Evolutionary conservation across 2,797 vertebrate genomes (phyloP), one percentile per base, ranked within the genome.

Genomic region (Ctenosaura bakeri): DNA sequence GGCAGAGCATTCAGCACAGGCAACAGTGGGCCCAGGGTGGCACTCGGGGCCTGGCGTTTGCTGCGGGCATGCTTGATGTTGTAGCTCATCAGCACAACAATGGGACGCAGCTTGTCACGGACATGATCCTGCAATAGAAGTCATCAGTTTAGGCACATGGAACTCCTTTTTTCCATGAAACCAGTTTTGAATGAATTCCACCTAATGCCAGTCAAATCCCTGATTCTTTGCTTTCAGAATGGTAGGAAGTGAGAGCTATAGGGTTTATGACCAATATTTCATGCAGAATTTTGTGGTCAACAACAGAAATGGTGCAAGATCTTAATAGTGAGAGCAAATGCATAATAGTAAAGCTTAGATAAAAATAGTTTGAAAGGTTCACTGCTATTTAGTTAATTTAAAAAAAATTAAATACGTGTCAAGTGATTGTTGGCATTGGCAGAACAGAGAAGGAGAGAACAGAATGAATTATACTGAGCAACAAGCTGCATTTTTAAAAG

Each of bases 31-130:
- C 97, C 97, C 92, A 98, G 95, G 24, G 93, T 89, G n/a, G 97
- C 95, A 80, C 94, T 93, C 20, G 92, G 95, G 6, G 92, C 96
- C 94, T 97, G 98, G 80, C 97, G 96, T 24, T 83, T 94, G 8
- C 96, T 96, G 0, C 97, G 97, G 10, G 97, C 96, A 1, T 95
- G 94, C 92, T 97, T 97, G 95, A 99, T 98, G 0, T 95, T 97
- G 26, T 99, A 98, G 12, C 97, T 98, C 79, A 99, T 95, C 0
- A 96, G 96, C 95, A 99, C 93, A 0, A 97, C 95, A 86, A 99
- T 98, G 89, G 98, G 98, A 6, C 98, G 98, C 90, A 99, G 97
- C 95, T 99, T 99, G 96, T 99, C 99, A 69, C 96, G 97, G 92
- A 99, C 97, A 86, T 96, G 98, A 7, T 97, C 97, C 97, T 98